Evolutionary conservation across 2,888 invertebrate genomes (phyloP).

Genomic region (Apodemia zela): DNA sequence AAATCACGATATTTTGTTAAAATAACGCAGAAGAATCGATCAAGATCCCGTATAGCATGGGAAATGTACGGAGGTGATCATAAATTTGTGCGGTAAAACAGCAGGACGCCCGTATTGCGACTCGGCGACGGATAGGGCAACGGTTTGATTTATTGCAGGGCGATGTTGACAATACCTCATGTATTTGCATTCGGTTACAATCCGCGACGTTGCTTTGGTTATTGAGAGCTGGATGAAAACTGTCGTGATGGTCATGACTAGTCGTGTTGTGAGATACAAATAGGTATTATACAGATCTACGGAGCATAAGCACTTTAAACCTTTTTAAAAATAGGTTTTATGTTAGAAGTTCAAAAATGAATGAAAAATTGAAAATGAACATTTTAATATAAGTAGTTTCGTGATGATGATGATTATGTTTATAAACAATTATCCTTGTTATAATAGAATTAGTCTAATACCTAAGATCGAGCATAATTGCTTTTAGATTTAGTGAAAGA

Average conservation of each 20-base stretch:
- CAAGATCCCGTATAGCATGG: slow-evolving; percentile 53
- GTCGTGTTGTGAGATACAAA: not conserved
- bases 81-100: slow-evolving; percentile 76
- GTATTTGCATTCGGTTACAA: slow-evolving; percentile 37
- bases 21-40: slow-evolving; percentile 70
- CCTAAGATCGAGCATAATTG: too few species aligned
- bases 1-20: slow-evolving; percentile 77
- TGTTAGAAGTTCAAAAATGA: too few species aligned
- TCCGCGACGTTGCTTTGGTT: slow-evolving; percentile 27
- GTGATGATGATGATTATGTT: too few species aligned
- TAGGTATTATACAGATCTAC: not conserved
- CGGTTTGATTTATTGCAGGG: slow-evolving; percentile 63
- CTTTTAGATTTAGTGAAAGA: too few species aligned
- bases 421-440: too few species aligned
- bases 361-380: too few species aligned
- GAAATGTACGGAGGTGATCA: slow-evolving; percentile 66
- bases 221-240: slow-evolving; percentile 3
- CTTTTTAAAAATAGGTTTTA: not conserved
- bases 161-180: slow-evolving; percentile 46
- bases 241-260: slow-evolving; percentile 2
- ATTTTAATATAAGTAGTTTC: too few species aligned
- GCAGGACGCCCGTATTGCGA: slow-evolving; percentile 66
- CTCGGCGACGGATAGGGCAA: slow-evolving; percentile 67
- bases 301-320: not conserved
- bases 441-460: too few species aligned